Base-by-base conservation (phyloP, 1,140 invertebrate species). In the Augochlora pura region DNA sequence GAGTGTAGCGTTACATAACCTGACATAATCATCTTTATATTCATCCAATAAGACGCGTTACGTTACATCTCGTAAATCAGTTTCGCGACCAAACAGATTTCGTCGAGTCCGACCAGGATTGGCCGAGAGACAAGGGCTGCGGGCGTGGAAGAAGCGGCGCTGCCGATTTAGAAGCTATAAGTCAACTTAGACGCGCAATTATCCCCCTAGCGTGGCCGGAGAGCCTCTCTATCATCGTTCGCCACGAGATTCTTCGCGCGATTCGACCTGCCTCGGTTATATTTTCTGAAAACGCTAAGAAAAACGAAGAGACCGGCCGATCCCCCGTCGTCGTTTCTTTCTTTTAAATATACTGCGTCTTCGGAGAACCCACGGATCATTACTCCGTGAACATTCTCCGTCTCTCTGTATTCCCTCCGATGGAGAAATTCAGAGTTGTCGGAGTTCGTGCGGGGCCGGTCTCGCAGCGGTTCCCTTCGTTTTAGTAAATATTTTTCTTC, bases 101-200 rank as follows among this genome's bases (percentile, higher is more conserved):
- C 57, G 65, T 72, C 63, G 60, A 72, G 76, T 27, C 23, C 39
- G 7, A 21, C 49, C 3, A 4, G 64, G 14, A 6, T 32, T 7
- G 3, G 46, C 21, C 52, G 32, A 8, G 77, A 54, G 54, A 81
- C 83, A 81, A 76, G 67, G 71, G 81, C 39, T 68, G 52, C 74
- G 68, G 80, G 63, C 70, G 18, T 1, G 7, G 18, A 8, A 18
- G 52, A 5, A 54, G 18, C 79, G 84, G 69, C 69, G 84, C 86
- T 90, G 76, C 60, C 89, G 89, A 91, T 91, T 91, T 91, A 91
- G 88, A 89, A 83, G 90, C 90, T 89, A 91, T 91, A 91, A 91
- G 88, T 91, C 90, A 91, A 85, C 82, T 83, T 82, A 85, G 90
- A 91, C 91, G 87, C 87, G 87, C 89, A 91, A 91, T 91, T 91